These are phyloP conservation scores for Pteromalus puparum DNA, from an alignment of 1,140 invertebrate genomes.

Conservation along the genomic window DNA sequence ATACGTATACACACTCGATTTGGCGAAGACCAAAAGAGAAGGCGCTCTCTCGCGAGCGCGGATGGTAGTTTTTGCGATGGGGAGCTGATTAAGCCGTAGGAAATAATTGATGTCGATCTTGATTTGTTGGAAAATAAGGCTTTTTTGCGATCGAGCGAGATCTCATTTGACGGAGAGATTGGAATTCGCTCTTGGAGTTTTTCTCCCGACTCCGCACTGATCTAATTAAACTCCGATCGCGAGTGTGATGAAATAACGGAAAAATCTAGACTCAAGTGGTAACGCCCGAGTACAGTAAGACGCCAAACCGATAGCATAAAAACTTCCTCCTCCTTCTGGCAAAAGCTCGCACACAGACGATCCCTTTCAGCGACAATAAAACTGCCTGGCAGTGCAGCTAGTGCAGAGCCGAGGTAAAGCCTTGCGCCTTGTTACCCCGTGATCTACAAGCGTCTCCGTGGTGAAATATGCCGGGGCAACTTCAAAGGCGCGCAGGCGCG, in stretches of 20 bases:
- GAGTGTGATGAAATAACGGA: too few relatives aligned
- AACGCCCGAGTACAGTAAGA: too few relatives aligned
- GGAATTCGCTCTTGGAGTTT: too few relatives aligned
- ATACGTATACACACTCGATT: constrained; percentile 13
- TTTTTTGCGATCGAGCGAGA: too few relatives aligned
- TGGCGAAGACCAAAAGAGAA: constrained; percentile 5
- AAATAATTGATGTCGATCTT: constrained; percentile 35
- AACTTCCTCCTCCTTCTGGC: not conserved
- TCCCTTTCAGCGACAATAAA: constrained; percentile 21
- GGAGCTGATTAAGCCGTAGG: constrained; percentile 36
- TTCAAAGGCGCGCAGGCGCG: constrained; percentile 36
- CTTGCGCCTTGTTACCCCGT: constrained; percentile 46
- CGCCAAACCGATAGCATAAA: too few relatives aligned
- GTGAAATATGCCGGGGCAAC: constrained; percentile 41
- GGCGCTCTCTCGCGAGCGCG: too few relatives aligned
- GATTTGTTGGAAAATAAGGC: not conserved
- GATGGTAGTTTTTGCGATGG: constrained; percentile 19
- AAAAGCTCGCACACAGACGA: not conserved
- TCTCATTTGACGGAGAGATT: too few relatives aligned
- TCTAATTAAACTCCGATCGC: too few relatives aligned
- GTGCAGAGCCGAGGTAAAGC: not conserved
- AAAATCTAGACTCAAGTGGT: too few relatives aligned
- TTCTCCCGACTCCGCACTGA: too few relatives aligned
- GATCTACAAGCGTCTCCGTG: constrained; percentile 45
- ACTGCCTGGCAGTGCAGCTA: not conserved